Base-by-base conservation (phyloP, 2,113 vertebrate species). In the Syrrhaptes paradoxus region DNA sequence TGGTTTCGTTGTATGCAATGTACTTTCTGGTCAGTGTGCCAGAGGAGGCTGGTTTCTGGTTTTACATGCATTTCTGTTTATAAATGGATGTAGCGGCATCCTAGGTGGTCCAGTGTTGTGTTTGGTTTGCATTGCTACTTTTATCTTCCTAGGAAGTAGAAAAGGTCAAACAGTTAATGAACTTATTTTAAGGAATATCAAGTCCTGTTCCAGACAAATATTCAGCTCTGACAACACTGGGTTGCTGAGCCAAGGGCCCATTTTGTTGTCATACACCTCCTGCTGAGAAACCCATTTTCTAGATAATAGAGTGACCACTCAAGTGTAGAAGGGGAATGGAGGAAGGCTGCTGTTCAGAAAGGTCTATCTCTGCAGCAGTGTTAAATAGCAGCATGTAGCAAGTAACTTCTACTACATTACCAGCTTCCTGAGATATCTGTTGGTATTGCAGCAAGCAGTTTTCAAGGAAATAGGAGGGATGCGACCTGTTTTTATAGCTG, bases 51-150 rank as follows among this genome's bases (percentile, higher is more conserved):
- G 12, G 41, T 70, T 96, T 49, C 66, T 63, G 43, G 83, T 91
- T 43, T 51, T 68, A 17, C 38, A 52, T 9, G 1, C 34, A 2
- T 67, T 85, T 41, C 54, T 7, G 14, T 78, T 84, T 16, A 11
- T 13, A 71, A 87, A 68, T 0, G 46, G 65, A 21, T 41, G 66
- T 6, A 52, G 54, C 1, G 4, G 34, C 94, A 71, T 57, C 98
- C 98, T 98, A 97, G 99, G 98, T 99, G 98, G 98, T 96, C 98
- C 93, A 86, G 96, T 80, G 96, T 97, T 97, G 89, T 26, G 95
- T 96, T 97, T 95, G 93, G 87, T 93, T 96, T 93, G 95, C 96
- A 84, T 83, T 72, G 88, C 63, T 97, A 79, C 94, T 98, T 98
- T 96, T 93, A 95, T 95, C 95, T 96, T 90, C 78, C 75, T 62